Base-by-base conservation (phyloP, 2,113 vertebrate genomes). In the Acanthochromis polyacanthus region DNA sequence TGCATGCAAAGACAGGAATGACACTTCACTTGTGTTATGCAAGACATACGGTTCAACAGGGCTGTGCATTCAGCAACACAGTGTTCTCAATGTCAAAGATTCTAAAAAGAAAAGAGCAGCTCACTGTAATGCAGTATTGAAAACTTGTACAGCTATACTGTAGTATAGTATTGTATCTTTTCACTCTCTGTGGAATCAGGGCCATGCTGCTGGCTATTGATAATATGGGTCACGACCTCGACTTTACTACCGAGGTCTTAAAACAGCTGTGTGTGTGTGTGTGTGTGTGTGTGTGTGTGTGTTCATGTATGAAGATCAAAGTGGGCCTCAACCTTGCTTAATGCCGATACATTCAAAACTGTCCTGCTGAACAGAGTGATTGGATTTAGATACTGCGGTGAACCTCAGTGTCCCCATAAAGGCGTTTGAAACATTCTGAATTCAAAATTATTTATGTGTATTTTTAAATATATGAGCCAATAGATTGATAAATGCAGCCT, bases 121-220 rank as follows among this genome's bases (percentile, higher is more conserved):
- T 68, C 19, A 23, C 75, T 71, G 22, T 22, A 30, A 71, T 59
- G 57, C 70, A 81, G 52, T 6, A 19, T 59, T 78, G 19, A 46
- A 62, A 52, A 38, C 48, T 79, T 53, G 58, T 19, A 53, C 56
- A 70, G n/a, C n/a, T n/a, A n/a, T n/a, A 46, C 60, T 25, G 40
- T 53, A 15, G 56, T 20, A 36, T 58, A 10, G 20, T 22, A 51
- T 55, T 78, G 71, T 81, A 80, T 64, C 57, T 58, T 46, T 28
- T 68, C 60, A 71, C 22, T 51, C 45, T 36, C 40, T 62, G 61
- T 71, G 77, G 71, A 81, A 46, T 63, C 51, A 38, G 50, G 25
- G 60, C 46, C 67, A 66, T 56, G 62, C 73, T 58, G 71, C 80
- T 60, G 56, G 56, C 40, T 76, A 82, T 53, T 71, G 83, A 90